These are phyloP conservation scores for Tetramorium simillimum DNA, from an alignment of 1,140 invertebrate species.

Conservation along the genomic window DNA sequence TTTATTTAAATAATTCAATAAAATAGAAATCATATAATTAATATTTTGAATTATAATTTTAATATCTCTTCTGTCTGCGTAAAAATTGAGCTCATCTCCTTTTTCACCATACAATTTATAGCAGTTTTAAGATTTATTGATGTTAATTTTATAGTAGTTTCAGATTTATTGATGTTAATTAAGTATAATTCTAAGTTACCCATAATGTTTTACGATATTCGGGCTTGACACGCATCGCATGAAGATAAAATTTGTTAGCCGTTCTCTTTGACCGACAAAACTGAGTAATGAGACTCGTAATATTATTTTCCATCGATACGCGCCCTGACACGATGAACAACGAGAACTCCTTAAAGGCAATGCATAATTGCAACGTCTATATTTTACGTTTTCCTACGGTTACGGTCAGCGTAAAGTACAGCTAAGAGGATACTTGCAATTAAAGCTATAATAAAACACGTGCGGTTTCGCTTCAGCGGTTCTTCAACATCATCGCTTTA, in stretches of 20 bases:
- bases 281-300: constrained; percentile 6
- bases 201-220: background rate
- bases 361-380: constrained; percentile 18
- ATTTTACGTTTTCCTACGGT: constrained; percentile 41
- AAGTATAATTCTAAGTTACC: background rate
- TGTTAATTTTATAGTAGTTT: background rate
- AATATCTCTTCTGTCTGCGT: background rate
- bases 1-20: background rate
- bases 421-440: constrained; percentile 49
- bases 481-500: constrained; percentile 12
- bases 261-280: constrained; percentile 12
- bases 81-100: background rate
- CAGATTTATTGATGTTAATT: background rate
- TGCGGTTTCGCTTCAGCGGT: constrained; percentile 33
- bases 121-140: too few species aligned
- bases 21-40: background rate
- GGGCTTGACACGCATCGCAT: background rate
- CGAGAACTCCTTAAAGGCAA: constrained; percentile 14
- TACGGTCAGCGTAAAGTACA: constrained; percentile 32
- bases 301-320: constrained; percentile 27
- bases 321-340: background rate
- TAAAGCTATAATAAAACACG: constrained; percentile 56
- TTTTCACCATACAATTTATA: background rate
- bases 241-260: constrained; percentile 13
- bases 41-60: background rate